A percentile compares a stretch with the other conserved stretches of the same genome.
These are phyloP conservation scores for Mohoua ochrocephala DNA, from an alignment of 2,113 vertebrate genomes.

Conservation along the genomic window DNA sequence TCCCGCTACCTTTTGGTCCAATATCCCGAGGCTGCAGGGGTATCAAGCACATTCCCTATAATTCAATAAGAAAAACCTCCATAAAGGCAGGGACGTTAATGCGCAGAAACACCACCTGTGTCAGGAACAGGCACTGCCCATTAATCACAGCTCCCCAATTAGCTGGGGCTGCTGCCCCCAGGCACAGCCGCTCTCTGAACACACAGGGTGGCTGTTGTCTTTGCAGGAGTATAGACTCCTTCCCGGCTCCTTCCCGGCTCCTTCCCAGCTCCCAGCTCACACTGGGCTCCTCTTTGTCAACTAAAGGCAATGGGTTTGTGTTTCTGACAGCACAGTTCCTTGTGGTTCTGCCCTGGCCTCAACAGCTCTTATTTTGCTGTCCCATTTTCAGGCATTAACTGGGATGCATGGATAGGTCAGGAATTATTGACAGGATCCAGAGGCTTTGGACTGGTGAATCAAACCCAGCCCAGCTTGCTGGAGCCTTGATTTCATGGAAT, in stretches of 20 bases:
- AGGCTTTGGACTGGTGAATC: not conserved
- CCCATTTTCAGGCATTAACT: not conserved
- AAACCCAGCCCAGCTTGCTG: not conserved
- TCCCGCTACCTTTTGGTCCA: not conserved
- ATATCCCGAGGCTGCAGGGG: constrained; percentile 42
- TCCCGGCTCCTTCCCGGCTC: not conserved
- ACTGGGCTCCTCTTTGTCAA: not conserved
- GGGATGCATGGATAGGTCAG: fast-evolving
- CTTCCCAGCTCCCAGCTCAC: not conserved
- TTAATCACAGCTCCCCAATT: constrained; percentile 88
- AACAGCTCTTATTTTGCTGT: not conserved
- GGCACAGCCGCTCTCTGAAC: not conserved
- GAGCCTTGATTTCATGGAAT: not conserved
- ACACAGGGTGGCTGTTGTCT: not conserved
- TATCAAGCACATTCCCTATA: constrained; percentile 62
- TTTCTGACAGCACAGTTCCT: not conserved
- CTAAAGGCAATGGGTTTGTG: not conserved
- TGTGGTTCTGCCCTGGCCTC: not conserved
- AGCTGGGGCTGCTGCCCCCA: constrained; percentile 65
- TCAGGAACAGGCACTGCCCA: constrained; percentile 75
- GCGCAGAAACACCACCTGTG: constrained; percentile 77
- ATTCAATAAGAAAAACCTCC: constrained; percentile 78
- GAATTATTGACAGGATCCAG: not conserved
- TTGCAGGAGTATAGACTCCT: not conserved
- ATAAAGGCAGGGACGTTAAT: constrained; percentile 72